These are phyloP conservation scores for Berghia stephanieae DNA, from an alignment of 1,140 invertebrate species.

Conservation along the genomic window DNA sequence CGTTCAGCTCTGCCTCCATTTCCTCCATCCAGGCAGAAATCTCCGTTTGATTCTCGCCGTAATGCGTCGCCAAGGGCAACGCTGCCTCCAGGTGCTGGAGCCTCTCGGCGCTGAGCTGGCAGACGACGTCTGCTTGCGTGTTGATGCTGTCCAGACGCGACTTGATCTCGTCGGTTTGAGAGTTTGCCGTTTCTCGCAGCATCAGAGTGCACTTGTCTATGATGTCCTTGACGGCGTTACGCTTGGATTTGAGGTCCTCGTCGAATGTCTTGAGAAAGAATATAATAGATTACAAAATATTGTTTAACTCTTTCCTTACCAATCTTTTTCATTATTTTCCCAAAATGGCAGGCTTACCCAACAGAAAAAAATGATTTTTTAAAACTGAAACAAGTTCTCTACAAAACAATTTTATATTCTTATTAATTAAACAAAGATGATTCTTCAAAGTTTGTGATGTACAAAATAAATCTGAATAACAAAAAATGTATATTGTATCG, in stretches of 20 bases:
- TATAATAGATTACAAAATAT: no score
- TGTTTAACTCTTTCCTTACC: no score
- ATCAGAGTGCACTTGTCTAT: conserved; percentile 92
- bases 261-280: conserved; percentile 81
- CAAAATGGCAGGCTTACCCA: no score
- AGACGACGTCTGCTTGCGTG: conserved; percentile 83
- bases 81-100: conserved; percentile 92
- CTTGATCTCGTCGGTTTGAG: conserved; percentile 84
- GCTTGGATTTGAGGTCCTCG: conserved; percentile 93
- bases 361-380: no score
- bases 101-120: conserved; percentile 85
- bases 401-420: no score
- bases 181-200: conserved; percentile 89
- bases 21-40: conserved; percentile 91
- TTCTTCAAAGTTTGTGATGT: no score
- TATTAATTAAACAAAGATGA: no score
- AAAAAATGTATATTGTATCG: no score
- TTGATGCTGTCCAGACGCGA: conserved; percentile 81
- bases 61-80: conserved; percentile 82
- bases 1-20: conserved; percentile 83
- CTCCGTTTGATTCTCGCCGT: conserved; percentile 92
- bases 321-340: no score
- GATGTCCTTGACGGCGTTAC: conserved; percentile 89
- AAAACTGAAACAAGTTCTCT: no score
- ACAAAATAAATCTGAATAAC: no score